Percentiles rank a stretch among this genome's conserved stretches.
Conservation (phyloP, 2,113 vertebrate species). For the Zingel zingel region DNA sequence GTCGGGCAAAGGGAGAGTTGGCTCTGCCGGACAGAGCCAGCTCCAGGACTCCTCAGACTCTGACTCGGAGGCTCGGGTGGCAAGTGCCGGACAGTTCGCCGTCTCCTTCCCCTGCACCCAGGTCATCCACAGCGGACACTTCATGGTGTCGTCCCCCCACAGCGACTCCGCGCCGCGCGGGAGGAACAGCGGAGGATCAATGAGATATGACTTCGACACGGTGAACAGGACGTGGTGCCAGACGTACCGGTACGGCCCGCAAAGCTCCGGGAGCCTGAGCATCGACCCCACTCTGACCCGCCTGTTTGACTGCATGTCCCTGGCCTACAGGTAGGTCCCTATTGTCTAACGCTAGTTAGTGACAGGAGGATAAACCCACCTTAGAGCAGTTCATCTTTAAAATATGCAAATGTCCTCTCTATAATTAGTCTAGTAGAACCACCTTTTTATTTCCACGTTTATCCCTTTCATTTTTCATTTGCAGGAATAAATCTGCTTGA, state of each 20-base stretch:
- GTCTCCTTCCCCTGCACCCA: conserved; percentile 79
- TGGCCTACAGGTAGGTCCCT: conserved; percentile 94
- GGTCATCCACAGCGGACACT: conserved; percentile 98
- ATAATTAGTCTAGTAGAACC: not conserved
- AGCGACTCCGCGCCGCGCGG: conserved; percentile 87
- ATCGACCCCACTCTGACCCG: conserved; percentile 95
- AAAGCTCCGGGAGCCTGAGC: conserved; percentile 87
- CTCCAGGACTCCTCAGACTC: conserved; percentile 81
- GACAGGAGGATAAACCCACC: not conserved
- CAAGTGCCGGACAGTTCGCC: conserved; percentile 32
- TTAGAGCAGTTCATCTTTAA: not conserved
- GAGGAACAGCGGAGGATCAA: conserved; percentile 70
- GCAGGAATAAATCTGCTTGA: not conserved
- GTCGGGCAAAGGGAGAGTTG: conserved; percentile 55
- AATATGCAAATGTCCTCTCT: not conserved
- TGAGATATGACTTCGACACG: conserved; percentile 81
- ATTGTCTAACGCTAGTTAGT: no score
- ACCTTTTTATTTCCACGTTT: no score
- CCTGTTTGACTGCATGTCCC: conserved; percentile 98
- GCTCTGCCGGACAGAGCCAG: conserved; percentile 37
- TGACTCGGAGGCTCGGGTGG: conserved; percentile 82
- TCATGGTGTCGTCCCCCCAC: conserved; percentile 98
- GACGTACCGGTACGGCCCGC: conserved; percentile 84
- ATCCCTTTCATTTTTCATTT: not conserved
- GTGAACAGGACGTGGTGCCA: conserved; percentile 79